A percentile compares a stretch with the other conserved stretches of the same genome.
Conservation (phyloP, 2,113 vertebrate genomes). For the Limanda limanda region DNA sequence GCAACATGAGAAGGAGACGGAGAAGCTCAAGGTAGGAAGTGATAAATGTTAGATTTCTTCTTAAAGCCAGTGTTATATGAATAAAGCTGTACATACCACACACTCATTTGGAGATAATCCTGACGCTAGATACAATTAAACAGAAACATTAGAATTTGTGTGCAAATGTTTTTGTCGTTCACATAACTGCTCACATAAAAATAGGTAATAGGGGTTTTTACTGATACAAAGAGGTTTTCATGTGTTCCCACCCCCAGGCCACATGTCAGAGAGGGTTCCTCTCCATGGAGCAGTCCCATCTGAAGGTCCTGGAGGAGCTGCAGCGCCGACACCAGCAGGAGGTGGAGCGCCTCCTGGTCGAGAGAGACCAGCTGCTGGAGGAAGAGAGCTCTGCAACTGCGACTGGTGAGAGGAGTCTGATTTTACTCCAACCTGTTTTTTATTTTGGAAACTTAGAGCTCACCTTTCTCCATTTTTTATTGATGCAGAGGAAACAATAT, state of each 20-base stretch:
- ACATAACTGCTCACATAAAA: neutral
- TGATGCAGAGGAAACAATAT: neutral
- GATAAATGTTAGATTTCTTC: neutral
- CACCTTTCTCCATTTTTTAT: too few relatives aligned
- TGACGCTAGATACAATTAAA: too few relatives aligned
- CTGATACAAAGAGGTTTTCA: neutral
- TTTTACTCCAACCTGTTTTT: neutral
- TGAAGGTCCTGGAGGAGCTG: slow-evolving; percentile 71
- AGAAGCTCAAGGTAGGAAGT: slow-evolving; percentile 66
- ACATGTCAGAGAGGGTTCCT: slow-evolving; percentile 63
- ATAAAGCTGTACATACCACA: neutral
- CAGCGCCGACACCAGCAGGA: slow-evolving; percentile 75
- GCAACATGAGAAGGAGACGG: slow-evolving; percentile 60
- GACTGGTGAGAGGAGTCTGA: slow-evolving; percentile 61
- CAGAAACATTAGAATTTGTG: too few relatives aligned
- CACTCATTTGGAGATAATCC: too few relatives aligned
- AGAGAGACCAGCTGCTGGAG: slow-evolving; percentile 77
- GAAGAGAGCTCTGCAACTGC: slow-evolving; percentile 78
- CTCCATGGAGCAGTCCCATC: slow-evolving; percentile 74
- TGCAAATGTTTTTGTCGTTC: neutral
- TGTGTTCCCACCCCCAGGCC: slow-evolving; percentile 25
- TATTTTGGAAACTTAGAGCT: neutral
- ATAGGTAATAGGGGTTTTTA: neutral
- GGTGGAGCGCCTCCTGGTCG: slow-evolving; percentile 65
- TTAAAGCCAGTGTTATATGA: neutral